phyloP scores from a whole-genome alignment of 2,888 invertebrate genomes.

The Amiota communis region DNA sequence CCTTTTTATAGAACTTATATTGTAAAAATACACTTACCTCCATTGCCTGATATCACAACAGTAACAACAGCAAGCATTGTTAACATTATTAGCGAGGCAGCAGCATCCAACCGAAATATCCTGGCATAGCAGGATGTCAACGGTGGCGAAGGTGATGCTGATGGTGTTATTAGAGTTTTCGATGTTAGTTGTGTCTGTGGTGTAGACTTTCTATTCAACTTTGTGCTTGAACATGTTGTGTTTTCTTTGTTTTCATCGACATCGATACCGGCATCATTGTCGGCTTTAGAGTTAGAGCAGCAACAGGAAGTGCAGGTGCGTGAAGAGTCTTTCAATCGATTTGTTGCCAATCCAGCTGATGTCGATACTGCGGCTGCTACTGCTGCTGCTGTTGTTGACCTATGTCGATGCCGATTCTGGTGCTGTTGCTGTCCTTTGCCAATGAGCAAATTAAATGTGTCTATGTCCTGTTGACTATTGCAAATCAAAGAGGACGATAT shows the following conservation, averaged over 20 bases:
- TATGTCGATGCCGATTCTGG: conserved; percentile 39
- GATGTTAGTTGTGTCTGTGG: too few relatives aligned
- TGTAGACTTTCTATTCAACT: conserved; percentile 10
- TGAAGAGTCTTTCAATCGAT: conserved; percentile 43
- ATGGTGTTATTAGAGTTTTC: too few relatives aligned
- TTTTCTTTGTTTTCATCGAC: not conserved
- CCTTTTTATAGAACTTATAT: not conserved
- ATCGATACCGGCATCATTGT: not conserved
- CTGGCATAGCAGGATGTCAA: conserved; percentile 36
- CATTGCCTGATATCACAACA: conserved; percentile 68
- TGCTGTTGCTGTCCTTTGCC: conserved; percentile 25
- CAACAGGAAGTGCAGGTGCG: conserved; percentile 11
- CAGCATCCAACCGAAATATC: conserved; percentile 22
- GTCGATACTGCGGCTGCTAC: not conserved
- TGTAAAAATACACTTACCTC: conserved; percentile 57
- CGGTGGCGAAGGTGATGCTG: conserved; percentile 10
- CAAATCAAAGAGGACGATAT: not conserved
- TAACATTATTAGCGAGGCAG: conserved; percentile 59
- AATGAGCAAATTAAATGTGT: conserved; percentile 25
- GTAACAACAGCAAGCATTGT: conserved; percentile 67
- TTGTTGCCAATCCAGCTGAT: conserved; percentile 9
- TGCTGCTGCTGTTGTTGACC: conserved; percentile 18
- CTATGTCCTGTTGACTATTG: conserved; percentile 22
- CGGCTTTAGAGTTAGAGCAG: not conserved
- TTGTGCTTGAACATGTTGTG: conserved; percentile 17